Base-by-base conservation (phyloP, 2,797 vertebrate genomes). In the Pseudochromis fuscus region DNA sequence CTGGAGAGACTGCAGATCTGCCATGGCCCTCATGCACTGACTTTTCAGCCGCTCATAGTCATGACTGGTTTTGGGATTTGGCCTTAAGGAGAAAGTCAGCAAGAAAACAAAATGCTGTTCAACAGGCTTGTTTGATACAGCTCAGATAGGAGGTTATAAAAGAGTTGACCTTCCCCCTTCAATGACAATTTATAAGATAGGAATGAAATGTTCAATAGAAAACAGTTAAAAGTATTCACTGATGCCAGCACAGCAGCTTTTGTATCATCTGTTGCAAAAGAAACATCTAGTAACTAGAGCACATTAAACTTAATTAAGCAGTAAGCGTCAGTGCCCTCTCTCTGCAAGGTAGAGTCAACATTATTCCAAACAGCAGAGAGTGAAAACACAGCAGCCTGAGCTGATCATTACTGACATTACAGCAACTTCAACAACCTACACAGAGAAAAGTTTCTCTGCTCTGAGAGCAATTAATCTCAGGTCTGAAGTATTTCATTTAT, bases 1-100 rank as follows among this genome's bases (percentile, higher is more conserved):
- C 93, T 98, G 97, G 73, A 99, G 93, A 27, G 96, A 96, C 93
- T 99, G 97, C 64, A 99, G 90, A 75, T 98, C 97, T 5, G 96
- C 96, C 97, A 98, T 98, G 69, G 97, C 97, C 85, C 97, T 96
- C 94, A 96, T 96, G 78, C 97, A 99, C 91, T 99, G 97, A 67
- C 94, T 96, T 88, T 98, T 98, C 87, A 99, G 89, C 67, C 96
- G 95, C 89, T 99, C 97, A 19, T 99, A 99, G 87, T 99, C 98
- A 23, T 97, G 97, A 77, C 95, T 95, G 68, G 95, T 94, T 93
- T 97, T 98, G 88, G 96, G 96, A 94, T 95, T 97, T 81, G 96
- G 96, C 86, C 97, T 99, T 87, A 63, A 66, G 59, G 62, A 72
- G 71, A 82, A 52, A 82, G 40, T 44, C 49, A 79, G 61, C 55